Base-by-base conservation (phyloP, 2,797 vertebrate species). In the Enteromius argenteus region DNA sequence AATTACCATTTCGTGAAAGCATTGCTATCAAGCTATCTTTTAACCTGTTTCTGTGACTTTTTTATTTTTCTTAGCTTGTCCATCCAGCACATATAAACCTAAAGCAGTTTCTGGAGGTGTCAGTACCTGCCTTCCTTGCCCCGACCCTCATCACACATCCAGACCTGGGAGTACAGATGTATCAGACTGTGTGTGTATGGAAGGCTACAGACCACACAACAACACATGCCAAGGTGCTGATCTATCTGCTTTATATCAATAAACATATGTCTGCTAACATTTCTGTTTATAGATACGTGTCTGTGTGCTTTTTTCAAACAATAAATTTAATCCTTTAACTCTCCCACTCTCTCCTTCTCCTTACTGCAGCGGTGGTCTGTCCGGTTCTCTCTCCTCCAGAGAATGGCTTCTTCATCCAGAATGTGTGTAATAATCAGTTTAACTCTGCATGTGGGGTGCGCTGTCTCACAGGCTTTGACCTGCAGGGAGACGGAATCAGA, bases 321-420 rank as follows among this genome's bases (percentile, higher is more conserved):
- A 30, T 35, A 77, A 79, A 76, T 72, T 15, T 13, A 27, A 46
- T 10, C 68, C 9, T 81, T 58, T 51, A 11, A 71, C 42, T n/a
- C 35, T 72, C 8, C 27, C 49, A 17, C 21, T 56, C 8, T 73
- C 42, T 60, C 7, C 15, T 23, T 19, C 73, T 62, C 60, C 32
- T 37, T 27, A 51, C 64, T 88, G 74, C 91, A 99, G 98, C 94
- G 91, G 95, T 99, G 32, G 93, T 94, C 90, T 99, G 98, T 86
- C 95, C 96, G 85, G 88, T 92, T 49, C 90, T 99, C 85, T 92
- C 91, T 78, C 96, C 97, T 21, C 98, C 98, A 86, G 95, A 96
- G 93, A 96, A 98, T 27, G 97, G 97, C 85, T 96, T 96, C 91
- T 99, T 99, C 89, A 91, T 99, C 90, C 97, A 99, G 87, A 97